Percentiles rank a stretch among this genome's conserved stretches.
phyloP scores from a whole-genome alignment of 1,140 invertebrate species.

The Cotesia vestalis region DNA sequence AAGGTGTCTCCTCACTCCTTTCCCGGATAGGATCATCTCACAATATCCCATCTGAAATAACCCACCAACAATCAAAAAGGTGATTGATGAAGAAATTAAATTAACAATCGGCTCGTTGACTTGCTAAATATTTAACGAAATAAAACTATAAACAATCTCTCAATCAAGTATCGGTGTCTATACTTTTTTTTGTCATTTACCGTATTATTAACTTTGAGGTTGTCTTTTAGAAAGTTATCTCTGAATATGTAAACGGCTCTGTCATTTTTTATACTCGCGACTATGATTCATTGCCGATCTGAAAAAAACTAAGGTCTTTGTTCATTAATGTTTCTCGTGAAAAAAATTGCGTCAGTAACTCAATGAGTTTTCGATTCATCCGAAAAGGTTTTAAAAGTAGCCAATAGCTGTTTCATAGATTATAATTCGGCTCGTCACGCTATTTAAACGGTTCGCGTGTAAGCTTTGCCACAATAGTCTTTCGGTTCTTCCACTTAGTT shows the following conservation, averaged over 20 bases:
- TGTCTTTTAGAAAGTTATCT: background rate
- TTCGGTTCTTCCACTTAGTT: background rate
- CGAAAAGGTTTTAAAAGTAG: background rate
- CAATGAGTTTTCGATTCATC: background rate
- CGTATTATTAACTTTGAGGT: background rate
- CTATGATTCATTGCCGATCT: background rate
- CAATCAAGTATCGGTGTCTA: background rate
- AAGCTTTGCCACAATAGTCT: background rate
- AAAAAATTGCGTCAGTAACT: background rate
- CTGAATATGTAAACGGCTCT: background rate
- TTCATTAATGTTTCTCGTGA: too few relatives aligned
- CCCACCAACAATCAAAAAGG: background rate
- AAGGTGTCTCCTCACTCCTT: background rate
- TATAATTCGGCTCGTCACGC: conserved; percentile 20
- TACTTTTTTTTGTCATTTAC: background rate
- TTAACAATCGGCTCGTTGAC: background rate
- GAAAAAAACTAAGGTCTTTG: too few relatives aligned
- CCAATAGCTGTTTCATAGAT: background rate
- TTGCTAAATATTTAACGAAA: background rate
- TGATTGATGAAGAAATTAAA: conserved; percentile 9
- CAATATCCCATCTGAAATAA: background rate
- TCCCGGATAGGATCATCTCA: background rate
- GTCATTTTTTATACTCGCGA: background rate
- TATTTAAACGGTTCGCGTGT: conserved; percentile 11
- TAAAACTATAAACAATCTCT: background rate